A percentile compares a stretch with the other conserved stretches of the same genome.
Evolutionary conservation across 2,888 invertebrate genomes (phyloP).

Genomic region (Acrocera orbiculus): DNA sequence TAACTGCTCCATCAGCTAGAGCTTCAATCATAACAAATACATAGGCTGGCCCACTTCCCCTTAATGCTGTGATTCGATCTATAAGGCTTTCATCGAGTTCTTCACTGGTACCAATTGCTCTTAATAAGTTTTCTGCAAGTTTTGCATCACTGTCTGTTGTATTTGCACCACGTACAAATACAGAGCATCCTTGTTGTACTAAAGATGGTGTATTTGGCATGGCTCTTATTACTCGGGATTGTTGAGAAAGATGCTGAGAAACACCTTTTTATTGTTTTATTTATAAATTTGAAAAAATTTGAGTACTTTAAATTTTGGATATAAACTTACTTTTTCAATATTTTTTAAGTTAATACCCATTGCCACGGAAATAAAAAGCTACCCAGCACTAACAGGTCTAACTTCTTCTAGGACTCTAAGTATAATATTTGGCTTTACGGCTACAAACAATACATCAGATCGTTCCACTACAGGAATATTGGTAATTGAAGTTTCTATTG

Average conservation of each 20-base stretch:
- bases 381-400: conserved; percentile 43
- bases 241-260: conserved; percentile 50
- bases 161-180: conserved; percentile 53
- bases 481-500: conserved; percentile 55
- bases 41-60: conserved; percentile 94
- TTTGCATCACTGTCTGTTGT: conserved; percentile 41
- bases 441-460: conserved; percentile 72
- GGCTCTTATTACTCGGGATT: conserved; percentile 66
- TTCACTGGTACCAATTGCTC: conserved; percentile 74
- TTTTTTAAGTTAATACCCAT: conserved; percentile 70
- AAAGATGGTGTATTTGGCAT: conserved; percentile 91
- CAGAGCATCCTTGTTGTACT: conserved; percentile 69
- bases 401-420: conserved; percentile 59
- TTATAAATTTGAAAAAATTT: too few species aligned
- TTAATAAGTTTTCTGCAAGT: conserved; percentile 47
- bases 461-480: conserved; percentile 65
- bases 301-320: background rate
- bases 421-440: conserved; percentile 82
- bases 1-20: conserved; percentile 86
- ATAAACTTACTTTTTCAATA: conserved; percentile 52
- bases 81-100: conserved; percentile 71
- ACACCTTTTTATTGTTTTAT: too few species aligned
- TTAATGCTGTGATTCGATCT: conserved; percentile 83
- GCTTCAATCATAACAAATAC: conserved; percentile 85
- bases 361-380: conserved; percentile 79